phyloP scores from a whole-genome alignment of 1,140 invertebrate genomes.

The Zophobas atratus region DNA sequence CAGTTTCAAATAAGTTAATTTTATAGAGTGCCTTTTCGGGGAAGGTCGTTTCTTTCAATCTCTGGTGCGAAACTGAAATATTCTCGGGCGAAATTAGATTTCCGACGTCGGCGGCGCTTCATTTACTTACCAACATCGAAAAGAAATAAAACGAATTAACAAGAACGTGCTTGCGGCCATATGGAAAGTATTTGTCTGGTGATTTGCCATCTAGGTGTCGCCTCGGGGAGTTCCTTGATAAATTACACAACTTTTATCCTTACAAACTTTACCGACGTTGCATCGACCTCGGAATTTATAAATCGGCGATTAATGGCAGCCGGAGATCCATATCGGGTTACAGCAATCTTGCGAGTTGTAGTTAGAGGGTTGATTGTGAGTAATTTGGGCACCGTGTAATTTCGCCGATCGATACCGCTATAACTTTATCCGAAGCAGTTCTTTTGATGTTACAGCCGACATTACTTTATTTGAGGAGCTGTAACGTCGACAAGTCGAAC shows the following conservation, averaged over 20 bases:
- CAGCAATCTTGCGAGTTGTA: conserved; percentile 22
- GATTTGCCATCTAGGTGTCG: conserved; percentile 19
- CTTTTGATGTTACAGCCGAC: background rate
- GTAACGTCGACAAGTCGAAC: background rate
- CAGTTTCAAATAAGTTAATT: conserved; percentile 12
- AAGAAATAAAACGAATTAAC: conserved; percentile 32
- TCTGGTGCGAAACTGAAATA: conserved; percentile 21
- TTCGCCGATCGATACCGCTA: conserved; percentile 20
- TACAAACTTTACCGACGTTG: conserved; percentile 4
- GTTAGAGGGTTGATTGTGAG: conserved; percentile 6
- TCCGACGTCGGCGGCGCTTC: background rate
- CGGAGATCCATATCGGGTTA: conserved; percentile 10
- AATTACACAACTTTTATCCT: conserved; percentile 15
- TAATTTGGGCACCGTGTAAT: conserved; percentile 31
- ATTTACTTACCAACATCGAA: conserved; percentile 30
- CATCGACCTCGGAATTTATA: conserved; percentile 26
- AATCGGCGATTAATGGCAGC: conserved; percentile 33
- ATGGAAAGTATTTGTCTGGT: conserved; percentile 20
- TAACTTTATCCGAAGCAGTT: background rate
- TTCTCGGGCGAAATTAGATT: conserved; percentile 2
- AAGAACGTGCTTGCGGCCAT: conserved; percentile 4
- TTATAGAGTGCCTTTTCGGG: conserved; percentile 1
- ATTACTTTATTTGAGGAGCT: background rate
- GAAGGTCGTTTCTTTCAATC: background rate
- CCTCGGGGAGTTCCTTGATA: conserved; percentile 17